phyloP scores from a whole-genome alignment of 2,797 vertebrate species.

The Spatula versicolor region DNA sequence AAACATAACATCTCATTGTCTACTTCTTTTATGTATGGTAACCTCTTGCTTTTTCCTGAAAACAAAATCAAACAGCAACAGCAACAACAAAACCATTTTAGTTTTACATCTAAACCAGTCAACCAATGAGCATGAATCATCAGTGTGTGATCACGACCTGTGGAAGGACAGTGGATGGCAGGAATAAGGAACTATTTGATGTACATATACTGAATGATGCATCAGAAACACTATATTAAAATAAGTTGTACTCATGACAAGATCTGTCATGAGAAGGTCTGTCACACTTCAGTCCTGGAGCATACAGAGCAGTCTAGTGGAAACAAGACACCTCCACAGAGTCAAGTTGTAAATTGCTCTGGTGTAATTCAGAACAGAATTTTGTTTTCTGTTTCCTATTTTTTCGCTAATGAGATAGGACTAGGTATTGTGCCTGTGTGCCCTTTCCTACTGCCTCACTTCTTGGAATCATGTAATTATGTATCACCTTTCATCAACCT shows the following conservation, averaged over 20 bases:
- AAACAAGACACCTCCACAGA: neutral
- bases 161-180: neutral
- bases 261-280: neutral
- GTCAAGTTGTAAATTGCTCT: neutral
- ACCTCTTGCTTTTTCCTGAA: neutral
- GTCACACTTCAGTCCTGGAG: neutral
- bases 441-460: neutral
- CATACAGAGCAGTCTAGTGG: neutral
- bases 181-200: neutral
- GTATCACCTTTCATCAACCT: neutral
- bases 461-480: neutral
- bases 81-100: neutral
- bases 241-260: neutral
- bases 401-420: neutral
- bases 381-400: neutral
- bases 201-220: neutral
- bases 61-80: neutral
- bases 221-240: neutral
- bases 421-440: neutral
- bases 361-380: neutral
- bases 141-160: neutral
- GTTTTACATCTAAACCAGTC: neutral
- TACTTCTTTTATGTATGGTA: neutral
- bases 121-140: accelerated
- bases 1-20: neutral